Percentiles rank a stretch among this genome's conserved stretches.
Evolutionary conservation across 2,113 vertebrate genomes (phyloP).

Genomic region (Burhinus oedicnemus): DNA sequence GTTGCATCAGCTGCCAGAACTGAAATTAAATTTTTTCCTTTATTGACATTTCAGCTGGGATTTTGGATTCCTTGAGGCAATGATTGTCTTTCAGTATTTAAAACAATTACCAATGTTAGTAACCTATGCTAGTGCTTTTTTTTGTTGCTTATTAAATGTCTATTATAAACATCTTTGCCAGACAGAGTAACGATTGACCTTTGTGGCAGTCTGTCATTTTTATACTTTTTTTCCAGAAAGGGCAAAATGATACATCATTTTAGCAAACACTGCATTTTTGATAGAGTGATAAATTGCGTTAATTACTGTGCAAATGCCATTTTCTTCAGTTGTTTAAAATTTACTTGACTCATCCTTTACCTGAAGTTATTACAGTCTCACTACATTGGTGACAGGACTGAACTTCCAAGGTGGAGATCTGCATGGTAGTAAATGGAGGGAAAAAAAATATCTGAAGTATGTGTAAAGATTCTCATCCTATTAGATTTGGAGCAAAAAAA

Average conservation of each 20-base stretch:
- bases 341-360: neutral
- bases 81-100: neutral
- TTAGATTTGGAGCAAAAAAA: neutral
- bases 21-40: neutral
- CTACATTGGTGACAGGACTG: neutral
- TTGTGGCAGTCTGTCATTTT: neutral
- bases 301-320: neutral
- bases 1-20: slow-evolving; percentile 45
- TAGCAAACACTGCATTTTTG: neutral
- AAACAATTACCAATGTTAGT: neutral
- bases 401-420: neutral
- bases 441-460: rapidly evolving
- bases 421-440: neutral
- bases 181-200: neutral
- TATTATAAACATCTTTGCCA: neutral
- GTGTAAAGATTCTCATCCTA: neutral
- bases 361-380: neutral
- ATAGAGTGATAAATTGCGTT: neutral
- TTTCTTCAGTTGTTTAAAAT: neutral
- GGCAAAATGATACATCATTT: neutral
- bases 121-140: neutral
- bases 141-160: neutral
- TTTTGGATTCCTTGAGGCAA: neutral
- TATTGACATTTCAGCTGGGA: neutral
- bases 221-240: neutral